Evolutionary conservation across 2,113 vertebrate species (phyloP).

Genomic region (Misgurnus mizolepis): DNA sequence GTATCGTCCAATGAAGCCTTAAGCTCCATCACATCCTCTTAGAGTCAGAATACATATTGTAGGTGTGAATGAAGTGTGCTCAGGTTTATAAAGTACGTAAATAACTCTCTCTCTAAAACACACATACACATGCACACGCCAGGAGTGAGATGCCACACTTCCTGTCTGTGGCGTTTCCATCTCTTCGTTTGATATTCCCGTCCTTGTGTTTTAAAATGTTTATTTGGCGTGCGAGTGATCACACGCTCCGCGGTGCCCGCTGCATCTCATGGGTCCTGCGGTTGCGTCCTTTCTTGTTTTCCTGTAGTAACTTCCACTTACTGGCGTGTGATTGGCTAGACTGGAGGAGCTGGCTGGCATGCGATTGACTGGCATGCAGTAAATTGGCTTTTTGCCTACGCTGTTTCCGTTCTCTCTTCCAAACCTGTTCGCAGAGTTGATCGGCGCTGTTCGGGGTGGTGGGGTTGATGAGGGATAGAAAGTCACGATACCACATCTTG

Average conservation of each 20-base stretch:
- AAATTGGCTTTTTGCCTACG: slow-evolving; percentile 83
- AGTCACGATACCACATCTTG: slow-evolving; percentile 98
- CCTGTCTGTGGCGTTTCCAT: slow-evolving; percentile 69
- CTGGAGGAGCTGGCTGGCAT: slow-evolving; percentile 66
- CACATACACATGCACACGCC: slow-evolving; percentile 76
- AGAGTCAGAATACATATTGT: slow-evolving; percentile 6
- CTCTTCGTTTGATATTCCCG: slow-evolving; percentile 65
- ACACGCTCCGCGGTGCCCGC: slow-evolving; percentile 95
- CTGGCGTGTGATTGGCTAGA: slow-evolving; percentile 75
- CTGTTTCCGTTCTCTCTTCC: slow-evolving; percentile 95
- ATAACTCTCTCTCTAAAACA: slow-evolving; percentile 67
- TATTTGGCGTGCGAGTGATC: slow-evolving; percentile 70
- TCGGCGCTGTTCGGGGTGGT: slow-evolving; percentile 95
- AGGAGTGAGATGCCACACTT: slow-evolving; percentile 78
- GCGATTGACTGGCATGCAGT: slow-evolving; percentile 62
- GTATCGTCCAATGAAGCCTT: slow-evolving; percentile 21
- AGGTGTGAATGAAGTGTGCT: slow-evolving; percentile 30
- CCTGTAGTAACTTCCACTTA: slow-evolving; percentile 98
- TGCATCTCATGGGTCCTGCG: slow-evolving; percentile 98
- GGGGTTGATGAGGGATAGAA: slow-evolving; percentile 95
- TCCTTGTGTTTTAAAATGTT: slow-evolving; percentile 15
- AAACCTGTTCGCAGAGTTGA: slow-evolving; percentile 98
- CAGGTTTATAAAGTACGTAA: neutral
- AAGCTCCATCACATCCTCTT: slow-evolving; percentile 33
- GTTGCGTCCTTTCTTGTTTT: slow-evolving; percentile 96